phyloP scores from a whole-genome alignment of 2,113 vertebrate genomes.

The Dinomys branickii region DNA sequence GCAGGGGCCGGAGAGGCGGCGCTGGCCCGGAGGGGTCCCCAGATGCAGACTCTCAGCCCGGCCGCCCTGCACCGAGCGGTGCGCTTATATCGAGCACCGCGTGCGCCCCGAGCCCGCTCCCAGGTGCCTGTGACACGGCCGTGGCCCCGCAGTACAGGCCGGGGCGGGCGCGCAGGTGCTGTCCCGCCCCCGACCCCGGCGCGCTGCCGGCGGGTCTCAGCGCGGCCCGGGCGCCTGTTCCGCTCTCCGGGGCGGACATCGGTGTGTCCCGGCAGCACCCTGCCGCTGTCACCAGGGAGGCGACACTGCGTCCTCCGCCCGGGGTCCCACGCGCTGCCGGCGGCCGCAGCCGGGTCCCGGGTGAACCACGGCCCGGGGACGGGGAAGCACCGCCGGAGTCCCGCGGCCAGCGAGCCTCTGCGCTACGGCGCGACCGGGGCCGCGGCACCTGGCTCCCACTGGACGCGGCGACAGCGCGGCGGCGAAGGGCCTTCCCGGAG shows the following conservation, averaged over 20 bases:
- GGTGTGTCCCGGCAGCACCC: too few species aligned
- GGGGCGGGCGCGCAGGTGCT: neutral
- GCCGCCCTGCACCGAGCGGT: neutral
- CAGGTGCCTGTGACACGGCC: neutral
- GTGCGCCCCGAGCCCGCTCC: neutral
- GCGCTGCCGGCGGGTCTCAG: neutral
- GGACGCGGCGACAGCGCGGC: too few species aligned
- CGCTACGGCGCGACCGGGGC: neutral
- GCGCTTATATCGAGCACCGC: too few species aligned
- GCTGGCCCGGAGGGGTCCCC: neutral
- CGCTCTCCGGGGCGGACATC: neutral
- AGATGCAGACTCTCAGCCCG: neutral
- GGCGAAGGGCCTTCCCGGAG: neutral
- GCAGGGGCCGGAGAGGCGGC: fast-evolving
- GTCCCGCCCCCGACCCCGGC: neutral
- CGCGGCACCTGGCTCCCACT: too few species aligned
- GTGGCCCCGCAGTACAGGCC: neutral
- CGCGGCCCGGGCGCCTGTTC: neutral
- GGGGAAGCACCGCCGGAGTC: neutral
- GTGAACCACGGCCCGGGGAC: neutral
- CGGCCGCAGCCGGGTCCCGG: too few species aligned
- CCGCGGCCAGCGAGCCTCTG: neutral
- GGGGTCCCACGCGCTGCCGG: too few species aligned
- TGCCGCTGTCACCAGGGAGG: neutral
- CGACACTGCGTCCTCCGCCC: neutral